Percentiles rank a stretch among this genome's conserved stretches.
These are phyloP conservation scores for silkworm (Bombyx mori) DNA, from an alignment of 1,140 invertebrate genomes.

Conservation along the genomic window DNA sequence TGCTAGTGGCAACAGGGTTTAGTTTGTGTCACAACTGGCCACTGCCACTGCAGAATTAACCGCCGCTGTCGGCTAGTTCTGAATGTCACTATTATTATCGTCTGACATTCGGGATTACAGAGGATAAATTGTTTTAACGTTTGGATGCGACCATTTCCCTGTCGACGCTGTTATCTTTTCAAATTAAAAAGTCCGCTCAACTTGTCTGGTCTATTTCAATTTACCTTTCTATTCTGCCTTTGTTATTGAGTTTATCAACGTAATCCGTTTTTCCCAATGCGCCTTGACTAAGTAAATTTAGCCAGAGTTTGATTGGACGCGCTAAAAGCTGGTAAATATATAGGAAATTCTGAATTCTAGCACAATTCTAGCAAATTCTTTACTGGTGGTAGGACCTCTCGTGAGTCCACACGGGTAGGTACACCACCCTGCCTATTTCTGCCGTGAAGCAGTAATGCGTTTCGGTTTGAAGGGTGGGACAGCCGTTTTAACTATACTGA, in stretches of 20 bases:
- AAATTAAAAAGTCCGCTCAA: slow-evolving; percentile 41
- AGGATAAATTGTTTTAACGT: slow-evolving; percentile 69
- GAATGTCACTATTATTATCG: slow-evolving; percentile 70
- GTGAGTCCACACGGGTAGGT: too few species aligned
- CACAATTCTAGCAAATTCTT: too few species aligned
- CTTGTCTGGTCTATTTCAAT: slow-evolving; percentile 25
- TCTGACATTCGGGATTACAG: slow-evolving; percentile 65
- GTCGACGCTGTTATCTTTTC: slow-evolving; percentile 56
- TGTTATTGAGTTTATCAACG: slow-evolving; percentile 24
- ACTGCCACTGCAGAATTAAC: slow-evolving; percentile 59
- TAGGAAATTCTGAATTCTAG: too few species aligned
- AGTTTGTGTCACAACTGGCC: slow-evolving; percentile 62
- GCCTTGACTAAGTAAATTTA: slow-evolving; percentile 30
- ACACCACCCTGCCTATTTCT: too few species aligned
- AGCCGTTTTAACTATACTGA: too few species aligned
- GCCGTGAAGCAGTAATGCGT: too few species aligned
- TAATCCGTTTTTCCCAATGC: slow-evolving; percentile 31
- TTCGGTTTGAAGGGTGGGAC: too few species aligned
- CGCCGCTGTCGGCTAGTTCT: slow-evolving; percentile 44
- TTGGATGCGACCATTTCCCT: slow-evolving; percentile 50
- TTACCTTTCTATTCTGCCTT: slow-evolving; percentile 1
- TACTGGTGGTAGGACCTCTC: too few species aligned
- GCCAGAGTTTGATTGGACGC: slow-evolving; percentile 54
- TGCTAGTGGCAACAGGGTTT: slow-evolving; percentile 61
- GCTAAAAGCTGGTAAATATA: too few species aligned